Percentiles rank a stretch among this genome's conserved stretches.
Conservation (phyloP, 2,113 vertebrate genomes). For the Dasyornis broadbenti region DNA sequence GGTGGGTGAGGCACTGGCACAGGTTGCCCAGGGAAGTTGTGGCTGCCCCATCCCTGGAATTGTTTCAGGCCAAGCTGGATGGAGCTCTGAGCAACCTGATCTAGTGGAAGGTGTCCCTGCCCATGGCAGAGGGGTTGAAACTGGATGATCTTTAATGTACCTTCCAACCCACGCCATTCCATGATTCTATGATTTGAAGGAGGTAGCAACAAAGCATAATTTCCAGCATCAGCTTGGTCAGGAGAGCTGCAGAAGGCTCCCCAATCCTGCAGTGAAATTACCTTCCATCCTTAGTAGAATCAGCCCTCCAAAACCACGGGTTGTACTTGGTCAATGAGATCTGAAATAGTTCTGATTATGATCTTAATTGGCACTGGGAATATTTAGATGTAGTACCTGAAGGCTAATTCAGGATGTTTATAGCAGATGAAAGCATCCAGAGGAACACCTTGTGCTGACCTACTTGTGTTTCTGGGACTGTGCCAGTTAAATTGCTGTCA, state of each 20-base stretch:
- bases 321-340: background rate
- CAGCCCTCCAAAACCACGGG: background rate
- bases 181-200: background rate
- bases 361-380: constrained; percentile 42
- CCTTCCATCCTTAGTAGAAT: background rate
- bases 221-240: background rate
- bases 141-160: background rate
- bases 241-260: background rate
- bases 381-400: constrained; percentile 44
- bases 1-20: background rate
- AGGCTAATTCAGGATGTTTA: constrained; percentile 65
- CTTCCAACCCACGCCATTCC: background rate
- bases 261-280: background rate
- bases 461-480: constrained; percentile 46
- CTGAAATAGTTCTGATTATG: background rate
- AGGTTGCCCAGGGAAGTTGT: background rate
- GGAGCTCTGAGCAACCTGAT: background rate
- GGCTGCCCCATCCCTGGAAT: background rate
- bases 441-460: constrained; percentile 70
- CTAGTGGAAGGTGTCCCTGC: background rate
- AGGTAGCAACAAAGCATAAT: background rate
- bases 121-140: background rate
- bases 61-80: background rate
- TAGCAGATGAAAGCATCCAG: constrained; percentile 20
- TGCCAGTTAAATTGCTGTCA: constrained; percentile 61